Percentiles rank a stretch among this genome's conserved stretches.
Conservation (phyloP, 1,140 invertebrate genomes). For the Drosophila rufa region DNA sequence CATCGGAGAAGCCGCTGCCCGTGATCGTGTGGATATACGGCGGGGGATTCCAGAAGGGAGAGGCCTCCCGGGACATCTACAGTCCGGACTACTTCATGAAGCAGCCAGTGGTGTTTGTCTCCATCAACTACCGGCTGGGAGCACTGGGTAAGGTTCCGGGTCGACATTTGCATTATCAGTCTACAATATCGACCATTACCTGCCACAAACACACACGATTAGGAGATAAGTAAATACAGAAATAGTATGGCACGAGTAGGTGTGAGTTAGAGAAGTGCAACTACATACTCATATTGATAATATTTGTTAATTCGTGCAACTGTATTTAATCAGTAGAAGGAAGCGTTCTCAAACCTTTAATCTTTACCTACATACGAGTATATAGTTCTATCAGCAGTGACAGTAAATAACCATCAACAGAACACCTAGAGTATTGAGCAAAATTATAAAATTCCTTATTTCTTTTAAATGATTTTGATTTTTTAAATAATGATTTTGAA, state of each 20-base stretch:
- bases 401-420: background rate
- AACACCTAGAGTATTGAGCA: background rate
- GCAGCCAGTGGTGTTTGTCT: constrained; percentile 86
- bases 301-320: background rate
- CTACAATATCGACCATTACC: constrained; percentile 5
- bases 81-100: constrained; percentile 86
- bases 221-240: background rate
- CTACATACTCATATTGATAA: background rate
- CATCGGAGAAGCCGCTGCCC: constrained; percentile 78
- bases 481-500: too few relatives aligned
- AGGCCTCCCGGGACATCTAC: constrained; percentile 73
- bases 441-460: too few relatives aligned
- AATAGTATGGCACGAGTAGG: background rate
- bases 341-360: background rate
- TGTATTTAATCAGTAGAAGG: background rate
- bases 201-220: background rate
- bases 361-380: background rate
- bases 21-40: constrained; percentile 89
- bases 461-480: too few relatives aligned
- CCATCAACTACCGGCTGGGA: constrained; percentile 87
- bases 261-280: background rate
- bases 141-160: constrained; percentile 82
- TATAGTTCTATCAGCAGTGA: background rate
- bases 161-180: background rate
- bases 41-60: constrained; percentile 87